These are phyloP conservation scores for Menura novaehollandiae DNA, from an alignment of 2,113 vertebrate genomes.

Conservation along the genomic window DNA sequence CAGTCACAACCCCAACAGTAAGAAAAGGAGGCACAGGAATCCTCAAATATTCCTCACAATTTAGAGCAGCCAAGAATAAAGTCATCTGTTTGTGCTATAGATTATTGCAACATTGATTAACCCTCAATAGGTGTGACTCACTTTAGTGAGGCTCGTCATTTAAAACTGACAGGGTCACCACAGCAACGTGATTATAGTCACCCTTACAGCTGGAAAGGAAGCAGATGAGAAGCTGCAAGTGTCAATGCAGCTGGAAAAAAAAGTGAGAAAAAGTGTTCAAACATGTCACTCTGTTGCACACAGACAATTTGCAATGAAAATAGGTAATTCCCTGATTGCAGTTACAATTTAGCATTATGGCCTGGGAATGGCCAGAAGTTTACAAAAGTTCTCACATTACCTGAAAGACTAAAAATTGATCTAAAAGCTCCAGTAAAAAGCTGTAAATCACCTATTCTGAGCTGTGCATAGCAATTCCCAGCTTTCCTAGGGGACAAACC, in stretches of 20 bases:
- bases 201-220: slow-evolving; percentile 28
- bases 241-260: not conserved
- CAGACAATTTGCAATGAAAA: not conserved
- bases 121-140: not conserved
- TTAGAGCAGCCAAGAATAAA: not conserved
- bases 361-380: not conserved
- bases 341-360: not conserved
- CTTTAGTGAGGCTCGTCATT: not conserved
- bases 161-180: slow-evolving; percentile 37
- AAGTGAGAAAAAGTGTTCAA: not conserved
- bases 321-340: not conserved
- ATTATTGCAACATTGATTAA: not conserved
- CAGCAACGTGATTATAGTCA: slow-evolving; percentile 33
- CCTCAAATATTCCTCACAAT: not conserved
- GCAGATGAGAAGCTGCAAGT: not conserved
- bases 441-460: not conserved
- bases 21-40: not conserved
- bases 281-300: not conserved
- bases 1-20: not conserved
- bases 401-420: not conserved
- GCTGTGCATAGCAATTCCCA: not conserved
- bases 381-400: not conserved
- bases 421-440: not conserved
- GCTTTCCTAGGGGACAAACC: not conserved
- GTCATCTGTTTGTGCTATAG: not conserved